Base-by-base conservation (phyloP, 2,888 invertebrate species). In the Agonopterix heracliana region DNA sequence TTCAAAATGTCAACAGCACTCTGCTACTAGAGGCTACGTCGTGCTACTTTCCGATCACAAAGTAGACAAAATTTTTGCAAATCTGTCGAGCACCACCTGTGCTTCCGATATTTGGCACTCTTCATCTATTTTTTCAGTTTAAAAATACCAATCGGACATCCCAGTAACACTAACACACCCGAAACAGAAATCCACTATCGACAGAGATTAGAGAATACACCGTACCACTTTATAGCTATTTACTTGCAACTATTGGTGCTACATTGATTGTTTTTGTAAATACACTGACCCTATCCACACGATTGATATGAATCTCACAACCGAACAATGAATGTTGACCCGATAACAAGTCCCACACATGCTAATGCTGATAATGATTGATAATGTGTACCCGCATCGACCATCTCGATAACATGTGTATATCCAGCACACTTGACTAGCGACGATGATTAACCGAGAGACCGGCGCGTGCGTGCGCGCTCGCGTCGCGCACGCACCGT, bases 81-180 rank as follows among this genome's bases (percentile, higher is more conserved):
- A 74, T 71, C 81, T 82, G 64, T 79, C 78, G 71, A 85, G 83
- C 85, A 86, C 87, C 81, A 74, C 71, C 26, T 84, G 87, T 86
- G 86, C 87, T 87, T 87, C 64, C 72, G 74, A 81, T 83, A 81
- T 85, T 76, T 79, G 83, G 85, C 86, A 85, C 85, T 81, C 71
- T 81, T 79, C 65, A 70, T 81, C 76, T 81, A 70, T 75, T 64
- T 77, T 26, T 78, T 71, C 58, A 74, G 68, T 78, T 71, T 57
- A 26, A 26, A 26, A 57, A 64, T 64, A 66, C 55, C 61, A 61
- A 76, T 71, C 65, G 74, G 71, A 69, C 68, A 70, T 61, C 63
- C 64, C 60, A 57, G 54, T 63, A 2, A 50, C 53, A 50, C 50
- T 45, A 35, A 53, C 49, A 77, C 80, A 80, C 64, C 62, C 48